phyloP scores from a whole-genome alignment of 1,140 invertebrate species.

The Cydia pomonella region DNA sequence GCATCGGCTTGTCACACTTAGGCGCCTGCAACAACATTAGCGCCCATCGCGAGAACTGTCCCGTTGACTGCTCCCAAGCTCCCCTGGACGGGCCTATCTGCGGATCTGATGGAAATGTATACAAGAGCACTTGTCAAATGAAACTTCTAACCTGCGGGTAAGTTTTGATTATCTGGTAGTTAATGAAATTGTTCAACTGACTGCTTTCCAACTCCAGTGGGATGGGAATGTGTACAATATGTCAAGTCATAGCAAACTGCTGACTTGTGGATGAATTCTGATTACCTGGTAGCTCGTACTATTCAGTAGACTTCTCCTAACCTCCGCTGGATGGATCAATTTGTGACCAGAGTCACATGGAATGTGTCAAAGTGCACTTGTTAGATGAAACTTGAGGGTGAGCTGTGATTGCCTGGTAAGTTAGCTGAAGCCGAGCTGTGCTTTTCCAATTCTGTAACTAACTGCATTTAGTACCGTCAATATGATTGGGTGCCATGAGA shows the following conservation, averaged over 20 bases:
- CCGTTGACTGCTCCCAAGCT: conserved; percentile 90
- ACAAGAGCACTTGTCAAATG: conserved; percentile 96
- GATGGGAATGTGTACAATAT: conserved; percentile 97
- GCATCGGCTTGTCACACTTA: conserved; percentile 86
- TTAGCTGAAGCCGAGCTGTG: no score
- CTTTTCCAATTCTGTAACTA: no score
- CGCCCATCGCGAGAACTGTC: conserved; percentile 92
- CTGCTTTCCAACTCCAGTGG: background rate
- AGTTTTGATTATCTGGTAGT: conserved; percentile 51
- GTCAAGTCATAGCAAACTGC: conserved; percentile 94
- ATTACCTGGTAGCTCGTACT: conserved; percentile 36
- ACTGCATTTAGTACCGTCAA: no score
- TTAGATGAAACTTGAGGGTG: no score
- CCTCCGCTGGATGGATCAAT: conserved; percentile 91
- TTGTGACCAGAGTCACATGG: no score
- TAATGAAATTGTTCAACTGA: no score
- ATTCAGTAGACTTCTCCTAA: conserved; percentile 86
- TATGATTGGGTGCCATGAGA: no score
- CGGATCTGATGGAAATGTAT: conserved; percentile 95
- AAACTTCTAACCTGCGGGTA: conserved; percentile 94
- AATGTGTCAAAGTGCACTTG: no score
- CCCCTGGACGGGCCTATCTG: conserved; percentile 94
- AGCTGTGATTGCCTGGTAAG: no score
- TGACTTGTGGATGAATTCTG: conserved; percentile 90
- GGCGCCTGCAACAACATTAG: conserved; percentile 94